phyloP scores from a whole-genome alignment of 2,113 vertebrate genomes.

The Neodontobutis hainanensis region DNA sequence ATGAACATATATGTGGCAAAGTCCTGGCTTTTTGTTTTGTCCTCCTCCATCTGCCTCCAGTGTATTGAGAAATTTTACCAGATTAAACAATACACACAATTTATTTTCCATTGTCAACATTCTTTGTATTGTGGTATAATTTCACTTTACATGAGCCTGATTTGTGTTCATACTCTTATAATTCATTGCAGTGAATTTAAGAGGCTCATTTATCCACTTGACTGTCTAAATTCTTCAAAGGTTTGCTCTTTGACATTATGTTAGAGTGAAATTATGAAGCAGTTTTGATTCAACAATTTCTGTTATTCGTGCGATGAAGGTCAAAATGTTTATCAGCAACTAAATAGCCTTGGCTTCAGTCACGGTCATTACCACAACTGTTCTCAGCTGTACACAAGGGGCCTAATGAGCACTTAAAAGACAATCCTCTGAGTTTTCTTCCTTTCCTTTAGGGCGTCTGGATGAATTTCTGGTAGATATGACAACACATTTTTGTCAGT shows the following conservation, averaged over 20 bases:
- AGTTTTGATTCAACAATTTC: constrained; percentile 31
- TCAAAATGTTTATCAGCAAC: constrained; percentile 32
- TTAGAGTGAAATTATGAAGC: neutral
- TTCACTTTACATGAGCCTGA: too few species aligned
- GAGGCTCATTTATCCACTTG: too few species aligned
- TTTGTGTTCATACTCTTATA: too few species aligned
- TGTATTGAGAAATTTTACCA: too few species aligned
- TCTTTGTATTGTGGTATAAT: too few species aligned
- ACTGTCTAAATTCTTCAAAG: neutral
- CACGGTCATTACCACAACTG: constrained; percentile 48
- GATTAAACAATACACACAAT: too few species aligned
- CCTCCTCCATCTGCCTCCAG: too few species aligned
- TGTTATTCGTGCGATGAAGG: constrained; percentile 10
- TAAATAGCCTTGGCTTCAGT: constrained; percentile 25
- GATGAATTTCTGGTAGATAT: neutral
- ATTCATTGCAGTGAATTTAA: neutral
- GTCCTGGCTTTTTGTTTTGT: too few species aligned
- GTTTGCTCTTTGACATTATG: neutral
- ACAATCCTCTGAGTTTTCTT: neutral
- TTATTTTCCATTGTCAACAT: too few species aligned
- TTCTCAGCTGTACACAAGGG: constrained; percentile 39
- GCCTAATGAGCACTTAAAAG: constrained; percentile 24
- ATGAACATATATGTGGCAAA: too few species aligned
- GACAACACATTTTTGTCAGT: too few species aligned
- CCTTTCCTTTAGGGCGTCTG: neutral